Base-by-base conservation (phyloP, 2,113 vertebrate genomes). In the Thunnus maccoyii region DNA sequence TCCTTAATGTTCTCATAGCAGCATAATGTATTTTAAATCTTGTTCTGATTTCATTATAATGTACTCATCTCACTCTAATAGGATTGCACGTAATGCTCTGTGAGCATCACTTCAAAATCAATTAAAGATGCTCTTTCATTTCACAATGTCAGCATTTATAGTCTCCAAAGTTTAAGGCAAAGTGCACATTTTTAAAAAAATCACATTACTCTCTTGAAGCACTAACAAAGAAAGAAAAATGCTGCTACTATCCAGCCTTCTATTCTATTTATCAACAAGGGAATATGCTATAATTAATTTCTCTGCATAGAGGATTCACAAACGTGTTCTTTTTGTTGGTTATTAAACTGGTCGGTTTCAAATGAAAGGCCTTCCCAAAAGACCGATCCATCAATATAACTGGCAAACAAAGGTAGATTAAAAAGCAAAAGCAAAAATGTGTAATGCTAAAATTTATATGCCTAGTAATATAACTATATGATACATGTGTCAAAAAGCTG, bases 41-140 rank as follows among this genome's bases (percentile, higher is more conserved):
- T 73, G 20, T 56, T 78, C 46, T 72, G 47, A 36, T 84, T 69
- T 55, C 61, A 90, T 84, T 76, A 73, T 48, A 25, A 63, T 76
- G 44, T 63, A 79, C 68, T 81, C 54, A 64, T 83, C 47, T 64
- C 5, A 30, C 7, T 61, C 3, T 62, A 44, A 73, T 65, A 56
- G 15, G 50, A 78, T 60, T 44, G 44, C 50, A 75, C 9, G 2
- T 70, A 62, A 73, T 76, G 72, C 20, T 78, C 47, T 65, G n/a
- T 63, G 52, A 81, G 61, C 51, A 77, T 74, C 58, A 63, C 50
- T 75, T 60, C 22, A 70, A 64, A 82, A 76, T 62, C 67, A 82
- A 68, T 72, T 74, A 75, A 74, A 75, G 25, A 80, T 30, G 17
- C 25, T 46, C 36, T 60, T 72, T 54, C 18, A 15, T 73, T 76